phyloP scores from a whole-genome alignment of 2,888 invertebrate genomes.

The Germaria angustata region DNA sequence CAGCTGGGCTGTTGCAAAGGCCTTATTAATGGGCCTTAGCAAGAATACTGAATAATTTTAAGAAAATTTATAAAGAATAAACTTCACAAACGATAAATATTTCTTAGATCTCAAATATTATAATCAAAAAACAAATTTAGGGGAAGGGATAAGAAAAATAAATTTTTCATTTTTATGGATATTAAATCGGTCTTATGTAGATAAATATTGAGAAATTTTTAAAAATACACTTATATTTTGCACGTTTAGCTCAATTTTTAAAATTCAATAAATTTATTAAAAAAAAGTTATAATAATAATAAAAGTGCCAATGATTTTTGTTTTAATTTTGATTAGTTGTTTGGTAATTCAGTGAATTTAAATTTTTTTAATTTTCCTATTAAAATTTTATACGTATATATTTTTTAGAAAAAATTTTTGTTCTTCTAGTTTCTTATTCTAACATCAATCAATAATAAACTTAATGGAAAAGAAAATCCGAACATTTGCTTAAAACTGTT shows the following conservation, averaged over 20 bases:
- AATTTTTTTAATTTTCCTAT: constrained; percentile 55
- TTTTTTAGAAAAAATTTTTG: constrained; percentile 55
- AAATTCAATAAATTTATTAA: background rate
- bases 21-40: too few relatives aligned
- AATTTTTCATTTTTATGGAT: too few relatives aligned
- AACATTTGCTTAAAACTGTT: constrained; percentile 55
- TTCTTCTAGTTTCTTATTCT: constrained; percentile 10
- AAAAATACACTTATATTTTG: background rate
- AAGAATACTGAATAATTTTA: too few relatives aligned
- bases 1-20: too few relatives aligned
- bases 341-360: constrained; percentile 30
- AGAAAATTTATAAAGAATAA: too few relatives aligned
- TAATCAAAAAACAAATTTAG: too few relatives aligned
- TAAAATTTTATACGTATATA: constrained; percentile 50
- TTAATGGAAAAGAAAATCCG: constrained; percentile 44
- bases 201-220: background rate
- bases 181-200: too few relatives aligned
- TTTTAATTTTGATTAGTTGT: too few relatives aligned
- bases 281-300: too few relatives aligned
- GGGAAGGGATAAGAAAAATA: too few relatives aligned
- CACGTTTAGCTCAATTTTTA: background rate
- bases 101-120: too few relatives aligned
- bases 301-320: background rate
- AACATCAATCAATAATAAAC: constrained; percentile 64
- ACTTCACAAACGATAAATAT: too few relatives aligned